Evolutionary conservation across 2,888 invertebrate species (phyloP).

Genomic region (Dolichopus griseipennis): DNA sequence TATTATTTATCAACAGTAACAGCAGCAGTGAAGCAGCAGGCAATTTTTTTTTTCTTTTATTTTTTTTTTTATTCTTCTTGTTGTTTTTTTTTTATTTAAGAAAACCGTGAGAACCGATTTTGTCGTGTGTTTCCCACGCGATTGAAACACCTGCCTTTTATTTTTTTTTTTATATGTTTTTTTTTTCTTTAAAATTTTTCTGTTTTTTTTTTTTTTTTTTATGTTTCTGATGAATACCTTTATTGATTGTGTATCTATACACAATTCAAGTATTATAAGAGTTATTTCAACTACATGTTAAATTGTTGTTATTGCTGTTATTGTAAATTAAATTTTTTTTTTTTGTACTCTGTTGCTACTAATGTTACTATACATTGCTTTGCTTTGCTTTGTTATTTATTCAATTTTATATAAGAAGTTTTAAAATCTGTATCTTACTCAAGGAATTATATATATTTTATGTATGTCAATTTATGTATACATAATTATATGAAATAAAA

Average conservation of each 20-base stretch:
- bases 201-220: slow-evolving; percentile 17
- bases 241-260: neutral
- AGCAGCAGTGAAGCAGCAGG: slow-evolving; percentile 28
- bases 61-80: too few species aligned
- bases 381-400: too few species aligned
- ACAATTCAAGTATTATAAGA: neutral
- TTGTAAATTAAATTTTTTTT: neutral
- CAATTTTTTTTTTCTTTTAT: slow-evolving; percentile 18
- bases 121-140: slow-evolving; percentile 46
- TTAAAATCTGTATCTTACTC: too few species aligned
- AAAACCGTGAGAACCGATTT: slow-evolving; percentile 44
- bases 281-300: neutral
- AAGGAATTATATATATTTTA: too few species aligned
- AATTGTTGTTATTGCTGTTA: neutral
- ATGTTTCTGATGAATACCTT: slow-evolving; percentile 13
- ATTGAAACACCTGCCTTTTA: slow-evolving; percentile 43
- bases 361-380: too few species aligned
- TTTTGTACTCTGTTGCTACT: too few species aligned
- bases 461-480: too few species aligned
- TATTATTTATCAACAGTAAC: slow-evolving; percentile 3
- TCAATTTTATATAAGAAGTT: too few species aligned
- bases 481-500: too few species aligned
- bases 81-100: slow-evolving; percentile 24
- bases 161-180: slow-evolving; percentile 21
- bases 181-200: slow-evolving; percentile 17